These are phyloP conservation scores for Piscicola geometra DNA, from an alignment of 2,888 invertebrate species.

Conservation along the genomic window DNA sequence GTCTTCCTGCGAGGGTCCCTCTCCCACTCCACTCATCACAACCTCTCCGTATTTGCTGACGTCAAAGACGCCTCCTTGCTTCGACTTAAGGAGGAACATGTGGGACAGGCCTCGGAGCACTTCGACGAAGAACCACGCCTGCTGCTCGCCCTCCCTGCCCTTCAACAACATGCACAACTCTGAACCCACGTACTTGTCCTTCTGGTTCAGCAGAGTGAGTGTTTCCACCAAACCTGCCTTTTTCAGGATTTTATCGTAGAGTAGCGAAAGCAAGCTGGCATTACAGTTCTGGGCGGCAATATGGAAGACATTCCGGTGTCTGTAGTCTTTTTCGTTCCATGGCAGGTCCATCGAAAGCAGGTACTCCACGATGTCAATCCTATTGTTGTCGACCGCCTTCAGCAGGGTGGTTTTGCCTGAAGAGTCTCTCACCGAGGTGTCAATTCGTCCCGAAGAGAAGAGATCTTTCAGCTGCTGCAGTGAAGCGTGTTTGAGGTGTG, in stretches of 20 bases:
- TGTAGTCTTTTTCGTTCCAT: slow-evolving; percentile 23
- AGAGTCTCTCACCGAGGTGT: background rate
- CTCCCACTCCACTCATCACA: slow-evolving; percentile 35
- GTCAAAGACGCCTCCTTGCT: slow-evolving; percentile 34
- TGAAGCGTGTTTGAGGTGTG: background rate
- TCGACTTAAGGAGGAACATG: slow-evolving; percentile 31
- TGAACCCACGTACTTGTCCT: slow-evolving; percentile 34
- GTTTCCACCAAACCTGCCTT: slow-evolving; percentile 9
- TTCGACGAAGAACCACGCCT: slow-evolving; percentile 38
- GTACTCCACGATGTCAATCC: slow-evolving; percentile 30
- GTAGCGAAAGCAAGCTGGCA: slow-evolving; percentile 60
- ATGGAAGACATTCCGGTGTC: slow-evolving; percentile 63
- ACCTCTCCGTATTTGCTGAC: slow-evolving; percentile 35
- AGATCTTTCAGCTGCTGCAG: background rate
- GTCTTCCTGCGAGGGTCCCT: slow-evolving; percentile 24
- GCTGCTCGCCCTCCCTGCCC: slow-evolving; percentile 32
- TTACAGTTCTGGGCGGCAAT: slow-evolving; percentile 80
- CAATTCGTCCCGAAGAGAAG: background rate
- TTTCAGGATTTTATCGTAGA: slow-evolving; percentile 32
- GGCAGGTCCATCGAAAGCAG: slow-evolving; percentile 3
- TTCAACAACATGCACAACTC: slow-evolving; percentile 36
- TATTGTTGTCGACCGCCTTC: background rate
- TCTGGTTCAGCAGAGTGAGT: slow-evolving; percentile 6
- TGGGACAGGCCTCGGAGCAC: slow-evolving; percentile 33
- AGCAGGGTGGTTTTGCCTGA: background rate